phyloP scores from a whole-genome alignment of 2,113 vertebrate genomes.

The Lynx canadensis region DNA sequence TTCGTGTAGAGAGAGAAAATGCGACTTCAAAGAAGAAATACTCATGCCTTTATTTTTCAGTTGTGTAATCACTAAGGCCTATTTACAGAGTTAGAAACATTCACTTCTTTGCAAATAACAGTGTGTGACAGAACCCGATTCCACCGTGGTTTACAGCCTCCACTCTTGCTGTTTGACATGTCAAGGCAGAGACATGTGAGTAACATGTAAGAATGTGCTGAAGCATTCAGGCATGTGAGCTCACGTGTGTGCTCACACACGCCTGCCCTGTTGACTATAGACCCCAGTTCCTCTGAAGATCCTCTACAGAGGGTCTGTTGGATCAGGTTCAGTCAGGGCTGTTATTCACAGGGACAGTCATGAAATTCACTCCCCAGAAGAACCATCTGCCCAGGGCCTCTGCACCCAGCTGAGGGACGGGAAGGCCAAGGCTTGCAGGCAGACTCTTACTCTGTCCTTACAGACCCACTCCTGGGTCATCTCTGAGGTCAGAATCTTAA shows the following conservation, averaged over 20 bases:
- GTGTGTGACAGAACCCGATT: neutral
- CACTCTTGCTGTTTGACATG: constrained; percentile 1
- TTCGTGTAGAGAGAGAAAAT: constrained; percentile 56
- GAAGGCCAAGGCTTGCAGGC: neutral
- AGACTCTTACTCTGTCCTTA: neutral
- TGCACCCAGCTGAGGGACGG: rapidly evolving
- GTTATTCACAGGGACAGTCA: neutral
- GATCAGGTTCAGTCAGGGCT: neutral
- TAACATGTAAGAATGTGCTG: neutral
- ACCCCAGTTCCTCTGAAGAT: neutral
- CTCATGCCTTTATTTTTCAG: constrained; percentile 31
- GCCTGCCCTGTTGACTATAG: neutral
- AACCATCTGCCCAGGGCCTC: neutral
- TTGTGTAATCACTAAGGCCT: constrained; percentile 16
- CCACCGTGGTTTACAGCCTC: neutral
- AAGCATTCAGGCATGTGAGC: neutral
- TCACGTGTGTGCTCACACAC: rapidly evolving
- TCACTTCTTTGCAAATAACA: constrained; percentile 27
- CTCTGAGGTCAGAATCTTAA: neutral
- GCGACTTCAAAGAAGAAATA: neutral
- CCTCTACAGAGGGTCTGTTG: constrained; percentile 4
- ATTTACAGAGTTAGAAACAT: constrained; percentile 43
- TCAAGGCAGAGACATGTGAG: neutral
- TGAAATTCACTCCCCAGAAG: neutral
- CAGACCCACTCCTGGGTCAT: neutral